A percentile compares a stretch with the other conserved stretches of the same genome.
These are phyloP conservation scores for Aphelinus certus DNA, from an alignment of 1,140 invertebrate species.

Conservation along the genomic window DNA sequence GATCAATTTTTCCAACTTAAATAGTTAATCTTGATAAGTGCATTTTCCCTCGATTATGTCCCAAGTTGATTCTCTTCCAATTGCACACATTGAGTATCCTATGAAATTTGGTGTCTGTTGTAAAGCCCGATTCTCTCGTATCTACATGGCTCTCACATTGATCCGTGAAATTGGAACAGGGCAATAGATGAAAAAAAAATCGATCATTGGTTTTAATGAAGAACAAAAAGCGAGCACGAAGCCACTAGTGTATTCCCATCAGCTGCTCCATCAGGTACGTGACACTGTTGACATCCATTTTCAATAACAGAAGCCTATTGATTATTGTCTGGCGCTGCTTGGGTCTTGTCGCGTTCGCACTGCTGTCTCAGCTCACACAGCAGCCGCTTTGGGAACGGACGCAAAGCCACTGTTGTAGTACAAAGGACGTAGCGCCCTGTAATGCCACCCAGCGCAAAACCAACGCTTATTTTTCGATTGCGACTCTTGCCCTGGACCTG, in stretches of 20 bases:
- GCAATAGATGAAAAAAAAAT: background rate
- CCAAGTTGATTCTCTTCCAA: too few species aligned
- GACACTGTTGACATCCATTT: conserved; percentile 12
- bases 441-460: background rate
- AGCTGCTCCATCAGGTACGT: background rate
- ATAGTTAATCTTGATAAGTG: too few species aligned
- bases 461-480: too few species aligned
- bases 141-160: too few species aligned
- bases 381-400: conserved; percentile 25
- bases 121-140: too few species aligned
- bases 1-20: too few species aligned
- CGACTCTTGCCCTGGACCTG: too few species aligned
- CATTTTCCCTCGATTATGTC: too few species aligned
- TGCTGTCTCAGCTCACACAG: background rate
- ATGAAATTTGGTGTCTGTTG: too few species aligned
- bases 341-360: too few species aligned
- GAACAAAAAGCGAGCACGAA: conserved; percentile 1
- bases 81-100: too few species aligned
- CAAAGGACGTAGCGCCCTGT: conserved; percentile 6
- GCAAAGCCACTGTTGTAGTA: background rate
- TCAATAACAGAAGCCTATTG: conserved; percentile 16
- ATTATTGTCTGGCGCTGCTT: conserved; percentile 1
- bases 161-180: too few species aligned
- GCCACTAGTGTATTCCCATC: background rate
- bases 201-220: conserved; percentile 12